Percentiles rank a stretch among this genome's conserved stretches.
These are phyloP conservation scores for Himalopsyche tibetana DNA, from an alignment of 2,888 invertebrate species.

Conservation along the genomic window DNA sequence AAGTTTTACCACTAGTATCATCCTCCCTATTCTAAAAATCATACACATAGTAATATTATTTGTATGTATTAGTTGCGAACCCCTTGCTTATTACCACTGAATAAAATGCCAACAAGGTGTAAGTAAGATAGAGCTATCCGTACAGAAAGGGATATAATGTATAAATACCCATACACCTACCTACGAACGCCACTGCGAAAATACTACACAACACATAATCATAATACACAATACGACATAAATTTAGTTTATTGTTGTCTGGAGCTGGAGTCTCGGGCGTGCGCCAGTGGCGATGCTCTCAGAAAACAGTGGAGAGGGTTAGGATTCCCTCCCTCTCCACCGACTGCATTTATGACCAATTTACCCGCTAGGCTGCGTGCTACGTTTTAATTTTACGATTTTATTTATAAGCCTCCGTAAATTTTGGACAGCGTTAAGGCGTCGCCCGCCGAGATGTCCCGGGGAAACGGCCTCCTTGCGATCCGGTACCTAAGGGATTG, in stretches of 20 bases:
- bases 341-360: slow-evolving; percentile 44
- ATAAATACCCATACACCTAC: neutral
- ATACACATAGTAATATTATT: too few relatives aligned
- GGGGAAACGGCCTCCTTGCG: slow-evolving; percentile 14
- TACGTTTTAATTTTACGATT: slow-evolving; percentile 38
- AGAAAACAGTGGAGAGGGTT: neutral
- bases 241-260: slow-evolving; percentile 45
- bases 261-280: slow-evolving; percentile 36
- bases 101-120: slow-evolving; percentile 25
- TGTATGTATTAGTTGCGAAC: neutral
- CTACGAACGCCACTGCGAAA: slow-evolving; percentile 34
- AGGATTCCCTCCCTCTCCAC: neutral
- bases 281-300: slow-evolving; percentile 21
- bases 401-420: slow-evolving; percentile 37
- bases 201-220: slow-evolving; percentile 44
- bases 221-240: slow-evolving; percentile 45
- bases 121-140: slow-evolving; percentile 31
- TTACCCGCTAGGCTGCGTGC: slow-evolving; percentile 32
- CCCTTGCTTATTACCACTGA: neutral
- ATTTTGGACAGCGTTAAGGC: slow-evolving; percentile 31
- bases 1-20: too few relatives aligned
- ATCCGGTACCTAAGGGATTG: neutral
- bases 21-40: too few relatives aligned
- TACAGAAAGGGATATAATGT: slow-evolving; percentile 12
- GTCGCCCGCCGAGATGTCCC: slow-evolving; percentile 25